Percentiles rank a stretch among this genome's conserved stretches.
Evolutionary conservation across 2,888 invertebrate genomes (phyloP).

Genomic region (Lacanobia wlatinum): DNA sequence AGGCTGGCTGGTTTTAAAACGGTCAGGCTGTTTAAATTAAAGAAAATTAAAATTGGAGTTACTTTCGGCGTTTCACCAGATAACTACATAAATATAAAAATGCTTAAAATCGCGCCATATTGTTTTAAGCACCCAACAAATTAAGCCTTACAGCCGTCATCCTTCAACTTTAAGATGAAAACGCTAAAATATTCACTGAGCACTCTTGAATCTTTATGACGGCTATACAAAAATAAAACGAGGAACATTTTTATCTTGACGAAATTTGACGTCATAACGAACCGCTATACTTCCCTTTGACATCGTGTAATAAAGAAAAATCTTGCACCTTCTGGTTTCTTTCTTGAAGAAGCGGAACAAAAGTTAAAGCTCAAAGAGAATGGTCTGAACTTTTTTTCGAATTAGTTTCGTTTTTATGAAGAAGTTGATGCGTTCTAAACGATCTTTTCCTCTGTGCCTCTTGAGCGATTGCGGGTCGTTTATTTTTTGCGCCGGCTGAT

Average conservation of each 20-base stretch:
- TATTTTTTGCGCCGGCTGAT: slow-evolving; percentile 25
- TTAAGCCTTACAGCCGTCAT: slow-evolving; percentile 33
- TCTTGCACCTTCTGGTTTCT: slow-evolving; percentile 42
- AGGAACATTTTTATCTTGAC: slow-evolving; percentile 53
- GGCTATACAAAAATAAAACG: slow-evolving; percentile 43
- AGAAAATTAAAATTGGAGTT: background rate
- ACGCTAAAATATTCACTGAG: slow-evolving; percentile 50
- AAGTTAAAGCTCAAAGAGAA: slow-evolving; percentile 16
- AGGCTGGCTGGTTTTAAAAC: slow-evolving; percentile 7
- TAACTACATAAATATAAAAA: slow-evolving; percentile 2
- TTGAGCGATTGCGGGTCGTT: slow-evolving; percentile 20
- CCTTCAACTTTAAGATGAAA: slow-evolving; percentile 24
- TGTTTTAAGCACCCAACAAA: slow-evolving; percentile 28
- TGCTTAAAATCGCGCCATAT: slow-evolving; percentile 17
- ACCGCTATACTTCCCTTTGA: slow-evolving; percentile 52
- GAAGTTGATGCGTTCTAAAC: slow-evolving; percentile 50
- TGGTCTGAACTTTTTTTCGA: slow-evolving; percentile 26
- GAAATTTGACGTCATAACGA: slow-evolving; percentile 53
- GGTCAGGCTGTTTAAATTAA: background rate
- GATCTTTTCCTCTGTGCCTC: slow-evolving; percentile 26
- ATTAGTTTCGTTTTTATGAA: slow-evolving; percentile 48
- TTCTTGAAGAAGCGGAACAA: slow-evolving; percentile 11
- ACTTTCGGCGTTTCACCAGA: background rate
- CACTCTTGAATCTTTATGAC: slow-evolving; percentile 46
- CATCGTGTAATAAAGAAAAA: slow-evolving; percentile 38